phyloP scores from a whole-genome alignment of 2,797 vertebrate species.

The Melanotaenia pygmaea region DNA sequence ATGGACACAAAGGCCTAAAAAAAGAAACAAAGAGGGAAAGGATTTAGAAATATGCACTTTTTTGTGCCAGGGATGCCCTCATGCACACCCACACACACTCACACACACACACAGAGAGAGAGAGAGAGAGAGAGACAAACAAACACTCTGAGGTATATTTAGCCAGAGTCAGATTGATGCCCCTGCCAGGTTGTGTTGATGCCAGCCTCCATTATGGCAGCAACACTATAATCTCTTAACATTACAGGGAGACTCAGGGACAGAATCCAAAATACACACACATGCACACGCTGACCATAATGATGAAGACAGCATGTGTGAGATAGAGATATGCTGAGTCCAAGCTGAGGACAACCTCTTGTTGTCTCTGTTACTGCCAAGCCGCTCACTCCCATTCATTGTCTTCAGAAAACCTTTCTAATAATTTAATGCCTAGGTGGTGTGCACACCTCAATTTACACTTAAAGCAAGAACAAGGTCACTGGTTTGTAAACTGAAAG shows the following conservation, averaged over 20 bases:
- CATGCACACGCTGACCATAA: slow-evolving; percentile 21
- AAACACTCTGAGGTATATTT: slow-evolving; percentile 57
- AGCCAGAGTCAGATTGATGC: slow-evolving; percentile 57
- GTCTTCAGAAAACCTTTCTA: slow-evolving; percentile 41
- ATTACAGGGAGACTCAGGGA: slow-evolving; percentile 55
- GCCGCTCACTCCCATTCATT: slow-evolving; percentile 19
- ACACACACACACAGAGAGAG: neutral
- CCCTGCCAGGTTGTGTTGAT: slow-evolving; percentile 60
- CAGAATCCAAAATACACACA: slow-evolving; percentile 47
- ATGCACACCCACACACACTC: slow-evolving; percentile 14
- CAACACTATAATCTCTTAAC: slow-evolving; percentile 69
- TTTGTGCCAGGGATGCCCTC: slow-evolving; percentile 46
- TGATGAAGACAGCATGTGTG: slow-evolving; percentile 43
- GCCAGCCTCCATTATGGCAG: slow-evolving; percentile 63
- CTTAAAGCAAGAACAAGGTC: slow-evolving; percentile 44
- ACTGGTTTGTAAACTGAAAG: slow-evolving; percentile 36
- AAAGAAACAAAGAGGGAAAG: slow-evolving; percentile 53
- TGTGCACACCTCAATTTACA: slow-evolving; percentile 30
- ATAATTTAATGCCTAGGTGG: slow-evolving; percentile 20
- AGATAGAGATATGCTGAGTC: slow-evolving; percentile 44
- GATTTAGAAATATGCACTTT: slow-evolving; percentile 42
- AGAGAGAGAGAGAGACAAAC: slow-evolving; percentile 13
- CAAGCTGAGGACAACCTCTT: slow-evolving; percentile 51
- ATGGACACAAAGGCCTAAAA: slow-evolving; percentile 63
- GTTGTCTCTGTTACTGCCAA: slow-evolving; percentile 56